phyloP scores from a whole-genome alignment of 2,888 invertebrate genomes.

The Spodoptera exigua region DNA sequence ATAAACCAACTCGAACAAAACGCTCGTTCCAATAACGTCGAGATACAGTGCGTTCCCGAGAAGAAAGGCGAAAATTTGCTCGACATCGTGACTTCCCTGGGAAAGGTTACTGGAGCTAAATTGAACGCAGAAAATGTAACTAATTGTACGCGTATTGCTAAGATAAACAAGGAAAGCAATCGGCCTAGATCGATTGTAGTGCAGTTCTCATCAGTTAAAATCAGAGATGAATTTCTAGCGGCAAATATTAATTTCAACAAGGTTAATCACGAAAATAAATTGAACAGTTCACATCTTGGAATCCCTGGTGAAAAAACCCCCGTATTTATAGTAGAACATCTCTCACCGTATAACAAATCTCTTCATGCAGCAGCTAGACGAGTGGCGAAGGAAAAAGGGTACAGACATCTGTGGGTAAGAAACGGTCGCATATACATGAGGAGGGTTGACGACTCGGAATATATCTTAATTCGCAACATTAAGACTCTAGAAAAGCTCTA shows the following conservation, averaged over 20 bases:
- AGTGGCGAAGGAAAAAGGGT: too few species aligned
- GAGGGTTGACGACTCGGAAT: slow-evolving; percentile 1
- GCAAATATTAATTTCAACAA: slow-evolving; percentile 28
- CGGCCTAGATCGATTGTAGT: slow-evolving; percentile 31
- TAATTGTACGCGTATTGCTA: too few species aligned
- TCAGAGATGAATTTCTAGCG: slow-evolving; percentile 22
- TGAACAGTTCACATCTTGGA: slow-evolving; percentile 17
- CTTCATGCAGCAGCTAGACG: too few species aligned
- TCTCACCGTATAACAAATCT: slow-evolving; percentile 7
- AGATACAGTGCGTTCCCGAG: slow-evolving; percentile 38
- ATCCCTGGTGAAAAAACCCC: slow-evolving; percentile 4
- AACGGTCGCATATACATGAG: slow-evolving; percentile 1
- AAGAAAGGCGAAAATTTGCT: slow-evolving; percentile 31
- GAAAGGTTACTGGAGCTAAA: background rate
- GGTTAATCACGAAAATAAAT: slow-evolving; percentile 9
- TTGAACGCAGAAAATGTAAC: slow-evolving; percentile 1
- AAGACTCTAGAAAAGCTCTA: slow-evolving; percentile 1
- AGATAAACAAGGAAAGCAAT: slow-evolving; percentile 19
- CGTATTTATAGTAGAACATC: slow-evolving; percentile 1
- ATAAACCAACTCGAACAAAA: slow-evolving; percentile 27
- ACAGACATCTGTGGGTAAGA: too few species aligned
- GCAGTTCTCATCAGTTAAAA: slow-evolving; percentile 4
- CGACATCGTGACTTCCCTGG: slow-evolving; percentile 14
- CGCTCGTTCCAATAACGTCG: slow-evolving; percentile 27
- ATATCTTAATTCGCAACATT: background rate